Evolutionary conservation across 2,797 vertebrate species (phyloP).

Genomic region (Melanogrammus aeglefinus): DNA sequence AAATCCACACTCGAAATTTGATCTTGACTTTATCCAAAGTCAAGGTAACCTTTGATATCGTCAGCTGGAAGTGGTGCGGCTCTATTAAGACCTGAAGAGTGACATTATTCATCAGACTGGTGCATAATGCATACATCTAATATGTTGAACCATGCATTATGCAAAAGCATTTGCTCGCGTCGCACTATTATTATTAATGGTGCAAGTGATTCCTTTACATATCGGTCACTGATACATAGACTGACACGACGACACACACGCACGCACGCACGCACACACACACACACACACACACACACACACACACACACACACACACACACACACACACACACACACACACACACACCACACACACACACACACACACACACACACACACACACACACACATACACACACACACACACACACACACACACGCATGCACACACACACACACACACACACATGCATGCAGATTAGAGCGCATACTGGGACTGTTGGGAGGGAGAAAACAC

Average conservation of each 20-base stretch:
- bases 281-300: constrained; percentile 32
- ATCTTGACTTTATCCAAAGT: not conserved
- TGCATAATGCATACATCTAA: constrained; percentile 46
- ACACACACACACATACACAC: constrained; percentile 10
- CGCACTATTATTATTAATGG: constrained; percentile 32
- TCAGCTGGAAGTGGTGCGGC: constrained; percentile 26
- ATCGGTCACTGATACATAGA: not conserved
- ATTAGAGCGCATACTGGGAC: constrained; percentile 29
- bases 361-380: constrained; percentile 6
- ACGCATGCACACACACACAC: constrained; percentile 4
- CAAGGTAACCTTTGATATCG: constrained; percentile 38
- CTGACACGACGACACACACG: not conserved
- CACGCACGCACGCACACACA: not conserved
- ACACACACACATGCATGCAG: constrained; percentile 28
- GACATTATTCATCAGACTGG: constrained; percentile 48
- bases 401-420: constrained; percentile 19
- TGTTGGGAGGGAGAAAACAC: constrained; percentile 52
- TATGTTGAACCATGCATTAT: constrained; percentile 13
- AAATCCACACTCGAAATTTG: too few relatives aligned
- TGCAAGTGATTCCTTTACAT: constrained; percentile 10
- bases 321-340: constrained; percentile 31
- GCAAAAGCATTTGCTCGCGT: constrained; percentile 28
- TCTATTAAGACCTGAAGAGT: constrained; percentile 35
- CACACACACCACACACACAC: not conserved
- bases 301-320: constrained; percentile 29